Conservation (phyloP, 1,140 invertebrate genomes). For the Nasonia longicornis region DNA sequence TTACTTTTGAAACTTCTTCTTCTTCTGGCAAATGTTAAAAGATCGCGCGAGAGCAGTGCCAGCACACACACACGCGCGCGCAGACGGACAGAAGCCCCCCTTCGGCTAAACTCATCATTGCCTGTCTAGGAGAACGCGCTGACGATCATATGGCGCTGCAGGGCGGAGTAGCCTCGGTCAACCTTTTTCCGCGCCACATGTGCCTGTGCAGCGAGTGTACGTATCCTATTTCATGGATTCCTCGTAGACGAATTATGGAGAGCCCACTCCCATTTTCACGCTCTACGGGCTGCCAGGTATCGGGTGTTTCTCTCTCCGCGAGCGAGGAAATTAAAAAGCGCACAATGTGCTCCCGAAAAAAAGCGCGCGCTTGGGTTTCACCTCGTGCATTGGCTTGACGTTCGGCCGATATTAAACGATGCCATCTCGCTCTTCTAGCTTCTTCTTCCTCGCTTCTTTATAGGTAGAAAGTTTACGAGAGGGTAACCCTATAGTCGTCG, state of each 20-base stretch:
- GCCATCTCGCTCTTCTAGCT: not conserved
- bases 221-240: conserved; percentile 33
- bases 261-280: conserved; percentile 21
- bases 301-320: not conserved
- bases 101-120: not conserved
- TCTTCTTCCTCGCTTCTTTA: conserved; percentile 16
- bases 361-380: not conserved
- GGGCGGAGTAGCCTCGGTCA: not conserved
- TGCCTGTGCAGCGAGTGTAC: not conserved
- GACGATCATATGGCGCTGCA: conserved; percentile 1
- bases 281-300: conserved; percentile 1
- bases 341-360: not conserved
- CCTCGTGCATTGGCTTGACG: not conserved
- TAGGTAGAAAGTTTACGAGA: no score
- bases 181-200: not conserved
- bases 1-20: not conserved
- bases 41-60: no score
- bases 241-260: conserved; percentile 14
- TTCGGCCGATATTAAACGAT: not conserved
- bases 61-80: not conserved
- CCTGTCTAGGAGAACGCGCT: not conserved
- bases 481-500: no score
- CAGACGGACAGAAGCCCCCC: not conserved
- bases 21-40: not conserved
- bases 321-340: conserved; percentile 8